Conservation (phyloP, 2,888 invertebrate species). For the Trimorus sp. region DNA sequence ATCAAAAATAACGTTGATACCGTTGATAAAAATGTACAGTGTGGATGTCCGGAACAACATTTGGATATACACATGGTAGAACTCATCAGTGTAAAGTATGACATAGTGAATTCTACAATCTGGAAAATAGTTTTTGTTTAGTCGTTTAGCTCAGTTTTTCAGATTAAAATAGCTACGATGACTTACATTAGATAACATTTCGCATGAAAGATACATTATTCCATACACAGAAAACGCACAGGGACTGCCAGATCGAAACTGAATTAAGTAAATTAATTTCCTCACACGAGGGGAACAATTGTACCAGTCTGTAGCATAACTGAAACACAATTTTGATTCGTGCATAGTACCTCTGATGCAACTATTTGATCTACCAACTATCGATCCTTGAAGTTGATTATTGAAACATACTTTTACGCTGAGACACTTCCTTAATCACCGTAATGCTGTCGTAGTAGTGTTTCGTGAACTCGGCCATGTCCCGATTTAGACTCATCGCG, state of each 20-base stretch:
- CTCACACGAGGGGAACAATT: constrained; percentile 19
- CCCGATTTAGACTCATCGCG: constrained; percentile 91
- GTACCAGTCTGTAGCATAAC: constrained; percentile 27
- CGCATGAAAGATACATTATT: constrained; percentile 10
- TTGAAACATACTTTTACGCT: constrained; percentile 79
- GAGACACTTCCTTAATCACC: constrained; percentile 81
- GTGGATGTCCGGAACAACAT: too few species aligned
- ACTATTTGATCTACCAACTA: neutral
- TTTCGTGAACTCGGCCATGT: constrained; percentile 93
- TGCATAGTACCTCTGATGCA: neutral
- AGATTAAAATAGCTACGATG: too few species aligned
- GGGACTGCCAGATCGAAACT: neutral
- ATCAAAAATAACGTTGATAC: too few species aligned
- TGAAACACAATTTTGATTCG: constrained; percentile 29
- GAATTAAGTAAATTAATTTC: constrained; percentile 11
- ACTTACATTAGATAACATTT: constrained; percentile 17
- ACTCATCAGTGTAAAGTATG: constrained; percentile 25
- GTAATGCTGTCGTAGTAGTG: constrained; percentile 88
- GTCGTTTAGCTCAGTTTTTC: neutral
- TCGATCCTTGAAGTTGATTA: neutral
- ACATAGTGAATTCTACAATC: constrained; percentile 19
- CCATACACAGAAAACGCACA: constrained; percentile 18
- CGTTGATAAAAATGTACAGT: too few species aligned
- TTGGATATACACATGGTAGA: neutral
- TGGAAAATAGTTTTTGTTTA: constrained; percentile 13